phyloP scores from a whole-genome alignment of 2,797 vertebrate genomes.

The Cyprinella venusta region DNA sequence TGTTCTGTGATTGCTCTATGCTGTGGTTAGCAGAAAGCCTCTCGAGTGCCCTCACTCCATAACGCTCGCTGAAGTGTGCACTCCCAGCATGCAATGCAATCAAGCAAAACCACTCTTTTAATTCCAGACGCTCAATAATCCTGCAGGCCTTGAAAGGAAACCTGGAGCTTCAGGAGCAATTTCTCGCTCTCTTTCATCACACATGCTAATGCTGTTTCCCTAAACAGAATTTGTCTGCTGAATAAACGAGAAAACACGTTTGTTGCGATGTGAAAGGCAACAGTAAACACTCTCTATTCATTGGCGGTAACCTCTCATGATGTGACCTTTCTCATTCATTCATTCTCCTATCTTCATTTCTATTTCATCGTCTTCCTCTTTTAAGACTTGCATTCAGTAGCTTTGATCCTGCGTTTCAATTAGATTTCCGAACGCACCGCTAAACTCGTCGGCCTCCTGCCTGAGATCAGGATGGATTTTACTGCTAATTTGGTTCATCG shows the following conservation, averaged over 20 bases:
- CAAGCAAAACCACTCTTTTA: slow-evolving; percentile 50
- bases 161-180: slow-evolving; percentile 21
- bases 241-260: not conserved
- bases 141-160: slow-evolving; percentile 8
- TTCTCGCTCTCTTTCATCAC: slow-evolving; percentile 29
- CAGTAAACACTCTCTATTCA: not conserved
- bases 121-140: slow-evolving; percentile 46
- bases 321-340: slow-evolving; percentile 6
- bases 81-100: slow-evolving; percentile 35
- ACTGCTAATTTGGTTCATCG: slow-evolving; percentile 7
- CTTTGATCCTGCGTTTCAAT: slow-evolving; percentile 37
- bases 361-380: not conserved
- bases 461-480: not conserved
- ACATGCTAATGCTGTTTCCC: slow-evolving; percentile 30
- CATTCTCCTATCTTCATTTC: slow-evolving; percentile 5
- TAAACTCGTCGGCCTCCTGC: not conserved
- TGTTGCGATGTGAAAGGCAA: not conserved
- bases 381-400: not conserved
- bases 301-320: not conserved
- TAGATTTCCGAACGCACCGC: not conserved
- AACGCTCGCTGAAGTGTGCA: slow-evolving; percentile 42
- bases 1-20: slow-evolving; percentile 41
- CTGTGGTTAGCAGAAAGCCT: slow-evolving; percentile 25
- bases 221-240: slow-evolving; percentile 37
- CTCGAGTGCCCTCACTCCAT: slow-evolving; percentile 38